Evolutionary conservation across 1,140 invertebrate species (phyloP), one percentile per base, ranked within the genome.

Genomic region (Panulirus ornatus): DNA sequence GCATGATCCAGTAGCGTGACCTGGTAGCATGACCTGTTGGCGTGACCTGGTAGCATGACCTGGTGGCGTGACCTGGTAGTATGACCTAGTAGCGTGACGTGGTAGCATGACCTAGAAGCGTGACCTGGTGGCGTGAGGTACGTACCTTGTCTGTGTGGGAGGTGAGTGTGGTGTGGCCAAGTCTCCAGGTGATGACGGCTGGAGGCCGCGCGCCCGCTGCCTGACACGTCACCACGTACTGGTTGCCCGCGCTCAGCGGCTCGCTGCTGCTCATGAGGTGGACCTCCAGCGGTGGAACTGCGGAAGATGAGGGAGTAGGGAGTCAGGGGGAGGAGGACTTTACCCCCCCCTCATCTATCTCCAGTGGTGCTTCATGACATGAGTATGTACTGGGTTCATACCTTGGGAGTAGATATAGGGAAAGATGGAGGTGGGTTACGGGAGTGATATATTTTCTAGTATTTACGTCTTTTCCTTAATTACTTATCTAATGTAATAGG

Each of bases 161-260:
- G 78, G 19, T 84, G 82, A 84, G 82, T 11, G 14, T 71, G 42
- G 58, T 70, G 22, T 95, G 96, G 38, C 96, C 96, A 93, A 97
- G 95, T 95, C 96, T 97, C 97, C 97, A 97, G 0, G 96, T 95
- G 71, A 97, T 95, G 81, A 95, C 96, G 0, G 97, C 96, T 0
- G 97, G 95, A 14, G 97, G 97, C 79, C 97, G 94, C 38, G 97
- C 97, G 38, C 97, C 97, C 30, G 95, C 95, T 0, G 96, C 96
- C 93, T 96, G 95, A 93, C 97, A 98, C 91, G 95, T 95, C 84
- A 97, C 95, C 91, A 97, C 96, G 91, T 97, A 96, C 91, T 95
- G 95, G 82, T 96, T 94, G 84, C 96, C 96, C 1, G 97, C 97
- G 47, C 97, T 97, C 40, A 98, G 95, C 0, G 97, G 97, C 89